Percentiles rank a stretch among this genome's conserved stretches.
These are phyloP conservation scores for Dromaius novaehollandiae DNA, from an alignment of 2,113 vertebrate species.

Conservation along the genomic window DNA sequence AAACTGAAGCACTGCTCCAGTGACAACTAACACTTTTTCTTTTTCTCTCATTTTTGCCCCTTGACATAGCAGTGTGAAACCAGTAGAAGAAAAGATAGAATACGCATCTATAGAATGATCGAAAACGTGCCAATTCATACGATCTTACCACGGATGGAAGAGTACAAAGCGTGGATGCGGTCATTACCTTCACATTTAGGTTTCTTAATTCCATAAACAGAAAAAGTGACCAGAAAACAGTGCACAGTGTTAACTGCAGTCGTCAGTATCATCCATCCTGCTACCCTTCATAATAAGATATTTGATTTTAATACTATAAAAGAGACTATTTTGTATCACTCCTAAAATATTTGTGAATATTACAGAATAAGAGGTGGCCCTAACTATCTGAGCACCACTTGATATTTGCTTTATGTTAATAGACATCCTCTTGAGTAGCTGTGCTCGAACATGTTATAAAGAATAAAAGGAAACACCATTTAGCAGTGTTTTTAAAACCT, in stretches of 20 bases:
- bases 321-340: neutral
- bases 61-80: conserved; percentile 20
- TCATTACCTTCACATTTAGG: neutral
- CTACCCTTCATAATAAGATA: neutral
- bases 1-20: conserved; percentile 11
- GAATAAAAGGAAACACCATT: conserved; percentile 26
- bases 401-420: conserved; percentile 47
- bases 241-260: neutral
- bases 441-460: conserved; percentile 16
- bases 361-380: neutral
- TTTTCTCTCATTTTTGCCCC: conserved; percentile 31
- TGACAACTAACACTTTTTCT: conserved; percentile 6
- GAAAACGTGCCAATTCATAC: neutral
- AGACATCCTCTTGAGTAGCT: conserved; percentile 29
- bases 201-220: neutral
- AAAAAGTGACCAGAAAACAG: neutral
- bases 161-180: neutral
- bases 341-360: conserved; percentile 39
- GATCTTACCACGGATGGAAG: neutral
- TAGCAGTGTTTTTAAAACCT: conserved; percentile 64
- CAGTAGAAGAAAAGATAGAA: neutral
- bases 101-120: neutral
- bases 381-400: conserved; percentile 53
- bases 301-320: neutral
- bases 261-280: neutral